Evolutionary conservation across 2,888 invertebrate species (phyloP).

Genomic region (Zele albiditarsus): DNA sequence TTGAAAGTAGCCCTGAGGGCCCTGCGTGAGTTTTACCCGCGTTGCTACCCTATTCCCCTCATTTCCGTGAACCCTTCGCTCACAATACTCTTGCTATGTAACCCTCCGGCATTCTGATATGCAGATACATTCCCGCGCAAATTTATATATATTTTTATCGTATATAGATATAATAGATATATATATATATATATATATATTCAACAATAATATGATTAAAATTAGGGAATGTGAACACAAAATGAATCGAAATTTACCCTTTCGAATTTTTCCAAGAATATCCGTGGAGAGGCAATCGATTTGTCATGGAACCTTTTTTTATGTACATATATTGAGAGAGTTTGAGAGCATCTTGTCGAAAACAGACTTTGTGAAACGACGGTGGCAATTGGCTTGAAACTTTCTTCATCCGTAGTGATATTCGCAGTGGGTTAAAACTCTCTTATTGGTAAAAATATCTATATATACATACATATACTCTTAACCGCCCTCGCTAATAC

Average conservation of each 20-base stretch:
- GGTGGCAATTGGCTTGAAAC: conserved; percentile 45
- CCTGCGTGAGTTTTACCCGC: conserved; percentile 11
- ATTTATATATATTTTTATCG: background rate
- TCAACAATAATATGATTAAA: background rate
- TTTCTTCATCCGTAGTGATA: conserved; percentile 43
- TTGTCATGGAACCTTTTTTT: conserved; percentile 7
- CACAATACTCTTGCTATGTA: background rate
- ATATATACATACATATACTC: background rate
- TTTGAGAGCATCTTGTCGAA: conserved; percentile 42
- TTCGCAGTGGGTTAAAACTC: conserved; percentile 27
- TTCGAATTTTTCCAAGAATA: conserved; percentile 1
- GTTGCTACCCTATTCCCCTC: background rate
- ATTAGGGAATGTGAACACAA: background rate
- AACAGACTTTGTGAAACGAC: conserved; percentile 40
- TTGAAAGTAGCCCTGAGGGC: conserved; percentile 25
- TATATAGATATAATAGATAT: too few relatives aligned
- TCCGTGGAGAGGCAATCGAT: conserved; percentile 42
- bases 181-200: background rate
- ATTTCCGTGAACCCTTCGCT: background rate
- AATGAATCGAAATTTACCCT: background rate
- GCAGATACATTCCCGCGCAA: background rate
- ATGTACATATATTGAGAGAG: background rate
- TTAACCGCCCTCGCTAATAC: background rate
- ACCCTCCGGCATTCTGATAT: background rate
- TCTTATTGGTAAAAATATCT: background rate